Conservation (phyloP, 2,113 vertebrate genomes). For the Bettongia penicillata region DNA sequence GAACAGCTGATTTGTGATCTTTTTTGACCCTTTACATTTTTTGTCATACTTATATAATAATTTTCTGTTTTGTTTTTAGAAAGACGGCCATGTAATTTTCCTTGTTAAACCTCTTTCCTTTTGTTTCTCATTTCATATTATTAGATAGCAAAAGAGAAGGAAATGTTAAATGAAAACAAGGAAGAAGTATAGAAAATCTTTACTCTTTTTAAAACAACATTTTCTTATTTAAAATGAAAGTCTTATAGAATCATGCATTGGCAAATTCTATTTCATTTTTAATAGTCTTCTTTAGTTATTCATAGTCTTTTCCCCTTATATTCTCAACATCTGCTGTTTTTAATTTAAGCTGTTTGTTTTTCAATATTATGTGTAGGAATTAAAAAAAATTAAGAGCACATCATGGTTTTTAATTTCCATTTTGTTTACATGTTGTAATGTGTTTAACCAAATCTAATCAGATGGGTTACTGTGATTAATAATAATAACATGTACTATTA, state of each 20-base stretch:
- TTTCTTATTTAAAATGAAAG: constrained; percentile 11
- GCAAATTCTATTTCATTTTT: constrained; percentile 30
- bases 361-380: neutral
- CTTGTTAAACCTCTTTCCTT: neutral
- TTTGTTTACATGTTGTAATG: neutral
- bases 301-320: constrained; percentile 6
- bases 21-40: neutral
- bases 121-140: constrained; percentile 29
- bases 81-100: neutral
- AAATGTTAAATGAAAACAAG: neutral
- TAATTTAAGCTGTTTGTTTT: neutral
- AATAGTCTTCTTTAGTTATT: neutral
- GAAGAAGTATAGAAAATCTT: constrained; percentile 8
- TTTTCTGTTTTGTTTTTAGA: constrained; percentile 13
- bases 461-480: neutral
- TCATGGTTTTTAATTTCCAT: neutral
- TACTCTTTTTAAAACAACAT: neutral
- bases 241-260: neutral
- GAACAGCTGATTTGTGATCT: neutral
- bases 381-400: neutral
- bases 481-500: neutral
- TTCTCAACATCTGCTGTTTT: neutral
- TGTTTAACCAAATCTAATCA: constrained; percentile 15
- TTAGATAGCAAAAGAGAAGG: neutral
- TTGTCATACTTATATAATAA: neutral